These are phyloP conservation scores for Helleia helle DNA, from an alignment of 2,888 invertebrate genomes.

Conservation along the genomic window DNA sequence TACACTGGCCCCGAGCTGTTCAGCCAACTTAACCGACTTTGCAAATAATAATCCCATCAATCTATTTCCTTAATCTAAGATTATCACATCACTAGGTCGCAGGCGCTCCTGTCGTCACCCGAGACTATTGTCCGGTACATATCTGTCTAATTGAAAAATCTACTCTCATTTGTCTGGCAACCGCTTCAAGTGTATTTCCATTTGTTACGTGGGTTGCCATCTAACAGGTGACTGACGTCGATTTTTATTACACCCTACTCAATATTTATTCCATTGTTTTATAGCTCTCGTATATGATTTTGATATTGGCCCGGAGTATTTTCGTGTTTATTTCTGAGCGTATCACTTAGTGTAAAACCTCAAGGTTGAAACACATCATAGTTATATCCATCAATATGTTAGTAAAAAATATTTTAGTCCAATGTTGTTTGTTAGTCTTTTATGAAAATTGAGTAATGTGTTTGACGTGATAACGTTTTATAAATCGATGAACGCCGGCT, in stretches of 20 bases:
- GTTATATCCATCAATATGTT: not conserved
- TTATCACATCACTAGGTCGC: no score
- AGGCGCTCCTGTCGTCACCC: constrained; percentile 32
- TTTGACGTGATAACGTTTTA: no score
- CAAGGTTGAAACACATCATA: not conserved
- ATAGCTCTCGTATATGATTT: constrained; percentile 46
- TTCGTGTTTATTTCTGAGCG: constrained; percentile 17
- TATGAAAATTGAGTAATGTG: no score
- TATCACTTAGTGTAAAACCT: constrained; percentile 19
- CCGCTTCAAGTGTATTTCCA: constrained; percentile 57
- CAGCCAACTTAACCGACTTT: no score
- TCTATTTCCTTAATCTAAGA: no score
- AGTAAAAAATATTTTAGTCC: not conserved
- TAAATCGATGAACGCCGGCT: no score
- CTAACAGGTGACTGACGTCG: constrained; percentile 56
- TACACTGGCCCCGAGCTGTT: no score
- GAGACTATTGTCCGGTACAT: constrained; percentile 55
- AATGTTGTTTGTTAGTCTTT: no score
- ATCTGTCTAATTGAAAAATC: constrained; percentile 60
- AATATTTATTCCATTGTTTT: constrained; percentile 55
- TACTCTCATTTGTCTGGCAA: constrained; percentile 68
- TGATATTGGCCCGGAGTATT: constrained; percentile 32
- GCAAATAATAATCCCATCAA: no score
- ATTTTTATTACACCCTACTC: constrained; percentile 56
- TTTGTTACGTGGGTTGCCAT: constrained; percentile 57